A percentile compares a stretch with the other conserved stretches of the same genome.
Conservation (phyloP, 37 sponge, comb jelly and placozoan species). For the Aplysina aerophoba region DNA sequence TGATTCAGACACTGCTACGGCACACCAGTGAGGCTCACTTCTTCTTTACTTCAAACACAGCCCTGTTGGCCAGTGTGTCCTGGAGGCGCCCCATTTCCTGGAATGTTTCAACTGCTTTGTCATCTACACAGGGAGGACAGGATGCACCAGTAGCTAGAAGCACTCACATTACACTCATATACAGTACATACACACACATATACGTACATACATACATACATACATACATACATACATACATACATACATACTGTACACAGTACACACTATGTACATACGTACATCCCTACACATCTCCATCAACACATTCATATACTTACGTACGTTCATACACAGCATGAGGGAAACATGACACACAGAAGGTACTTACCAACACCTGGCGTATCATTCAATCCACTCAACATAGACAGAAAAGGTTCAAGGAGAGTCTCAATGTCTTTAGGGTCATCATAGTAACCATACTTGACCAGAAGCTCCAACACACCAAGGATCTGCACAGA, state of each 20-base stretch:
- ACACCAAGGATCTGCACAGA: slow-evolving; percentile 49
- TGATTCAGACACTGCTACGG: not conserved
- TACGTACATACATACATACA: not conserved
- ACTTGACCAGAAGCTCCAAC: slow-evolving; percentile 58
- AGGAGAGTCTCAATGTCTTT: slow-evolving; percentile 70
- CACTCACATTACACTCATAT: not conserved
- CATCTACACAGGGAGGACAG: not conserved
- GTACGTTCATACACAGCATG: not conserved
- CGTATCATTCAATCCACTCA: slow-evolving; percentile 76
- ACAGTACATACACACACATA: not conserved
- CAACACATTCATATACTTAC: not conserved
- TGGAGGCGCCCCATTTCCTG: slow-evolving; percentile 26
- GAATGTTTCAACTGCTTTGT: not conserved
- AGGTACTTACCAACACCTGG: slow-evolving; percentile 11
- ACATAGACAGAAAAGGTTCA: slow-evolving; percentile 52
- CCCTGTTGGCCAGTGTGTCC: slow-evolving; percentile 48
- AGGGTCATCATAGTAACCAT: slow-evolving; percentile 77
- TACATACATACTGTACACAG: not conserved
- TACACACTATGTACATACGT: no score
- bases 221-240: not conserved
- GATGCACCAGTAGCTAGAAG: not conserved
- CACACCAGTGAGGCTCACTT: slow-evolving; percentile 11
- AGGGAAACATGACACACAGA: not conserved
- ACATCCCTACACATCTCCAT: no score
- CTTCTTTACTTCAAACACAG: slow-evolving; percentile 54